Evolutionary conservation across 1,140 invertebrate genomes (phyloP).

Genomic region (Arion vulgaris): DNA sequence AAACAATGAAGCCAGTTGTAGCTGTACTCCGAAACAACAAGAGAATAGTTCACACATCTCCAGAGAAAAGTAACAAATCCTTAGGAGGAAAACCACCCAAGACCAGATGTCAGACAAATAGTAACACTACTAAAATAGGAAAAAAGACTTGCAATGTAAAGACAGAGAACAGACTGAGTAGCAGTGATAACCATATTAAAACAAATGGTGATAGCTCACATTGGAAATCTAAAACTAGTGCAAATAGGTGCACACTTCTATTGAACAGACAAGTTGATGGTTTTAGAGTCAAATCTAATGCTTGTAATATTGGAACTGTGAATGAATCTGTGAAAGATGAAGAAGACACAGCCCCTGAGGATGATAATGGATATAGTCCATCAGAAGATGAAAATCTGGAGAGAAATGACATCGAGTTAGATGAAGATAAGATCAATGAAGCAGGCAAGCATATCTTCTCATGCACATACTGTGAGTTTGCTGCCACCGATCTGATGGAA

Average conservation of each 20-base stretch:
- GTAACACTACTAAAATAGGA: not conserved
- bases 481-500: constrained; percentile 52
- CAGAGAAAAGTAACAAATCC: not conserved
- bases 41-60: not conserved
- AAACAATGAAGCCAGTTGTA: not conserved
- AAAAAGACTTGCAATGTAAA: not conserved
- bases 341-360: constrained; percentile 2
- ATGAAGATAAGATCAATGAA: not conserved
- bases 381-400: not conserved
- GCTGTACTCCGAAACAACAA: not conserved
- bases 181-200: not conserved
- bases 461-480: constrained; percentile 66
- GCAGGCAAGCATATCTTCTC: constrained; percentile 47
- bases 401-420: not conserved
- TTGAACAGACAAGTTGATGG: not conserved
- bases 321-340: constrained; percentile 16
- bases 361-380: not conserved
- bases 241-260: not conserved
- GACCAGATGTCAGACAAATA: not conserved
- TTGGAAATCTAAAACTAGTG: not conserved
- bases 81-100: not conserved
- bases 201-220: not conserved
- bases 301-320: not conserved
- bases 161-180: not conserved
- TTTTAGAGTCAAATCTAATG: not conserved